Evolutionary conservation across 2,113 vertebrate genomes (phyloP).

Genomic region (Capreolus pygargus): DNA sequence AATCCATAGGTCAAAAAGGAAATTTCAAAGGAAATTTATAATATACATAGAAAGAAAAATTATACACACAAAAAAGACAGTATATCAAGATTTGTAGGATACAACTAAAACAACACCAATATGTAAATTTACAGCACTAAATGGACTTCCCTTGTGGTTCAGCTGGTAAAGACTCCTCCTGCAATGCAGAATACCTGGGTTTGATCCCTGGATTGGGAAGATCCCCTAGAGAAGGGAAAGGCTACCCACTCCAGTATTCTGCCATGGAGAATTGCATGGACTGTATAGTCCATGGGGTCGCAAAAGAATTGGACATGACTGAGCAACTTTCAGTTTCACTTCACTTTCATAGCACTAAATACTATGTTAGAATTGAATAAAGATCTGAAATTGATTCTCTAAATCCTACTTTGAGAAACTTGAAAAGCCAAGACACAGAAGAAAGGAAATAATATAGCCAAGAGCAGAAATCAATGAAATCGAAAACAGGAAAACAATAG

Average conservation of each 20-base stretch:
- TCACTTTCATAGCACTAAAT: background rate
- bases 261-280: background rate
- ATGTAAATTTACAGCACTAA: background rate
- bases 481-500: background rate
- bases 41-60: background rate
- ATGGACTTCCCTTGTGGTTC: background rate
- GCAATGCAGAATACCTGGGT: background rate
- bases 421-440: background rate
- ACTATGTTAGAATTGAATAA: background rate
- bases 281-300: background rate
- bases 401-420: background rate
- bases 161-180: background rate
- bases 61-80: background rate
- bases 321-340: background rate
- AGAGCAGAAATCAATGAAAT: background rate
- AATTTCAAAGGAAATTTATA: background rate
- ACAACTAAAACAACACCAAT: background rate
- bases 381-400: background rate
- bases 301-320: background rate
- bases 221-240: background rate
- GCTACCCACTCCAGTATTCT: background rate
- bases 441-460: background rate
- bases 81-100: background rate
- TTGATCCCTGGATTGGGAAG: background rate
- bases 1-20: background rate